Evolutionary conservation across 2,888 invertebrate genomes (phyloP), one percentile per base, ranked within the genome.

Genomic region (Mimachlamys varia): DNA sequence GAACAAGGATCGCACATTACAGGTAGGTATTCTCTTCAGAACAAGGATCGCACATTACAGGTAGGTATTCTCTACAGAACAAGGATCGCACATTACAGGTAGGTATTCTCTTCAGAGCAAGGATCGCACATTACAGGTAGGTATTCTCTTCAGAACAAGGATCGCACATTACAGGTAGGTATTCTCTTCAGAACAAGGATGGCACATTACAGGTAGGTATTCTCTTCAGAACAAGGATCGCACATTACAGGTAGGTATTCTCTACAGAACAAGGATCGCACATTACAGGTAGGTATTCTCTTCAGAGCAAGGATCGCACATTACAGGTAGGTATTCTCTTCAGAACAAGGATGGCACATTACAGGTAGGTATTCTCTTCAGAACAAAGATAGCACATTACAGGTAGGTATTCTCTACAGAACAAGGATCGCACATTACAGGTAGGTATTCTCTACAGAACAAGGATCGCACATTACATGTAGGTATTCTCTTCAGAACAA

Each of bases 231-330:
- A n/a, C n/a, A n/a, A n/a, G n/a, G n/a, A 44, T 44, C 44, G 55
- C n/a, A 50, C 76, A 15, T 22, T 76, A 76, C 76, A 76, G 27
- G 76, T 76, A 33, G 33, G 27, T 44, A 5, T 44, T n/a, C n/a
- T n/a, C n/a, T n/a, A n/a, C n/a, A 50, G 50, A 38, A 88, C 27
- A 88, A 88, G 88, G 88, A 88, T 7, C 88, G n/a, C n/a, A n/a
- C n/a, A n/a, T n/a, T n/a, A n/a, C n/a, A n/a, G n/a, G n/a, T n/a
- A n/a, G n/a, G n/a, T n/a, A n/a, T n/a, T 62, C 22, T 62, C n/a
- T n/a, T n/a, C n/a, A n/a, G n/a, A n/a, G n/a, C n/a, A n/a, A n/a
- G n/a, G n/a, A 44, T 44, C 44, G 55, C n/a, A 50, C 76, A 15
- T 22, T 76, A 76, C 76, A 76, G 27, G 76, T 76, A 33, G 33